phyloP scores from a whole-genome alignment of 2,113 vertebrate genomes.

The Gobio gobio region DNA sequence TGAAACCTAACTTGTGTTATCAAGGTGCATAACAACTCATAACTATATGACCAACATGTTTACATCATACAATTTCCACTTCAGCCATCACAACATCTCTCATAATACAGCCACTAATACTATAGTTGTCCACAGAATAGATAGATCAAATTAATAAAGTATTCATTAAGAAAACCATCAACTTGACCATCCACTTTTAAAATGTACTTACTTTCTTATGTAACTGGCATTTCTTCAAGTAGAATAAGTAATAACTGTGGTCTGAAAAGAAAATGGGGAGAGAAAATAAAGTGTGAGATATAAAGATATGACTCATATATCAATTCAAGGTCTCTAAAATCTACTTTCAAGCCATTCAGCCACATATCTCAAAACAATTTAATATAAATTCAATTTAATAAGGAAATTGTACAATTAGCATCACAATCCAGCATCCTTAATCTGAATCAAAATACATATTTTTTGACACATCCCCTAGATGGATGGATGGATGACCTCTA shows the following conservation, averaged over 20 bases:
- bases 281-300: neutral
- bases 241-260: neutral
- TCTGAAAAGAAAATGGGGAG: slow-evolving; percentile 20
- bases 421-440: neutral
- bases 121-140: neutral
- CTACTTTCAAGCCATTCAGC: neutral
- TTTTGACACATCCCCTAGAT: neutral
- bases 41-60: neutral
- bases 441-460: too few species aligned
- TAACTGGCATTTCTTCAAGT: neutral
- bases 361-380: neutral
- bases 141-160: neutral
- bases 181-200: neutral
- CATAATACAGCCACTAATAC: neutral
- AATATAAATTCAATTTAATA: too few species aligned
- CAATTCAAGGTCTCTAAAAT: slow-evolving; percentile 12
- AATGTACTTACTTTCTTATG: slow-evolving; percentile 14
- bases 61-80: neutral
- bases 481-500: neutral
- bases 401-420: neutral
- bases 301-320: slow-evolving; percentile 13
- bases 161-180: neutral
- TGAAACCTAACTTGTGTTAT: neutral
- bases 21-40: neutral
- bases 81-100: neutral